Evolutionary conservation across 1,140 invertebrate genomes (phyloP), one percentile per base, ranked within the genome.

Genomic region (Nymphalis io): DNA sequence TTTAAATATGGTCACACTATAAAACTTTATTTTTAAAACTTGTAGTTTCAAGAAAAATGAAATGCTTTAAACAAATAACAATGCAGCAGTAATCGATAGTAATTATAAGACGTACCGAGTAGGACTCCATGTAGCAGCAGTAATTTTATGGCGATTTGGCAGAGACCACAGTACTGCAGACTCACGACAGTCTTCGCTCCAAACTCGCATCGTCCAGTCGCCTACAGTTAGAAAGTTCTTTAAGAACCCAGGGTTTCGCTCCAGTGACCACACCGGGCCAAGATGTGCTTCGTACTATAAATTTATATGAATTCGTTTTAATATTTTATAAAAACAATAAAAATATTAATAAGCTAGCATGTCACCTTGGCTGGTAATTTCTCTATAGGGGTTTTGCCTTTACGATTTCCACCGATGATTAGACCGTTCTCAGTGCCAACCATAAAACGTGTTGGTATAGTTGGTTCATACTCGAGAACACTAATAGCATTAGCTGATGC

Each of bases 221-320:
- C 97, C 97, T 20, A 98, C 95, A 2, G 97, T 97, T 5, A 98
- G 91, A 80, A 98, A 98, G 88, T 98, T 98, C 86, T 97, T 97
- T 0, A 97, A 93, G 89, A 97, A 98, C 10, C 95, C 95, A 15
- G 97, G 96, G 92, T 98, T 98, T 72, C 97, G 93, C 79, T 97
- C 95, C 5, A 98, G 91, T 20, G 96, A 94, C 74, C 97, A 95
- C 0, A 98, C 95, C 3, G 97, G 97, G 0, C 97, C 97, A 65
- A 96, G 92, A 79, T 98, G 97, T 3, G 96, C 96, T 74, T 94
- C 93, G 82, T 96, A 98, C 90, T 94, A 70, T 33, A 82, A 82
- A 55, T 27, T 21, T 44, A n/a, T n/a, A 44, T n/a, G 40, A 44
- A 2, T 44, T 15, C n/a, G 3, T 11, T 33, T 1, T 8, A 33